Percentiles rank a stretch among this genome's conserved stretches.
Conservation (phyloP, 30 jellyfish, hydroid and myxozoan species). For the Turritopsis rubra region DNA sequence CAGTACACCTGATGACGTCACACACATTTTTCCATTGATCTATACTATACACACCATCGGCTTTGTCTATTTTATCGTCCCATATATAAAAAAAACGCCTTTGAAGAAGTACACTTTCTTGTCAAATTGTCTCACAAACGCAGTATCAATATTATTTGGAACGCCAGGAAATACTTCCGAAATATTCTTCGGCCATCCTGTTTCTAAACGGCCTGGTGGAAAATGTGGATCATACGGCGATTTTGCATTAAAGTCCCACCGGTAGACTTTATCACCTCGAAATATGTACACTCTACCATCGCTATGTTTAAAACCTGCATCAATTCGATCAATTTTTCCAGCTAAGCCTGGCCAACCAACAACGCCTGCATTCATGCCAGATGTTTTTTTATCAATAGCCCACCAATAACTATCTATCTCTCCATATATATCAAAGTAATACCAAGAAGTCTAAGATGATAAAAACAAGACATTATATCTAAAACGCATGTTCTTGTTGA, state of each 20-base stretch:
- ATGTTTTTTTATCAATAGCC: background rate
- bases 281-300: constrained; percentile 29
- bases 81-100: constrained; percentile 30
- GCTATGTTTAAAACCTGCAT: constrained; percentile 32
- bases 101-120: constrained; percentile 31
- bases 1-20: constrained; percentile 20
- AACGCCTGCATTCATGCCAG: constrained; percentile 2
- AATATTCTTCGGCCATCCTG: constrained; percentile 37
- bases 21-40: constrained; percentile 32
- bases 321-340: background rate
- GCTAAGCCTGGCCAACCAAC: constrained; percentile 43
- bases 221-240: constrained; percentile 1
- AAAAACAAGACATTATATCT: background rate
- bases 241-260: constrained; percentile 28
- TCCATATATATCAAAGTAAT: background rate
- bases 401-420: background rate
- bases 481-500: background rate
- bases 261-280: constrained; percentile 10
- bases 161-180: constrained; percentile 43
- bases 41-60: constrained; percentile 16
- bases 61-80: constrained; percentile 13
- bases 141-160: constrained; percentile 39
- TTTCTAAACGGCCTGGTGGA: constrained; percentile 30
- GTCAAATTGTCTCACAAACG: constrained; percentile 24
- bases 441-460: background rate